Percentiles rank a stretch among this genome's conserved stretches.
These are phyloP conservation scores for Hypsibius dujardini DNA, from an alignment of 1,140 invertebrate genomes.

Conservation along the genomic window DNA sequence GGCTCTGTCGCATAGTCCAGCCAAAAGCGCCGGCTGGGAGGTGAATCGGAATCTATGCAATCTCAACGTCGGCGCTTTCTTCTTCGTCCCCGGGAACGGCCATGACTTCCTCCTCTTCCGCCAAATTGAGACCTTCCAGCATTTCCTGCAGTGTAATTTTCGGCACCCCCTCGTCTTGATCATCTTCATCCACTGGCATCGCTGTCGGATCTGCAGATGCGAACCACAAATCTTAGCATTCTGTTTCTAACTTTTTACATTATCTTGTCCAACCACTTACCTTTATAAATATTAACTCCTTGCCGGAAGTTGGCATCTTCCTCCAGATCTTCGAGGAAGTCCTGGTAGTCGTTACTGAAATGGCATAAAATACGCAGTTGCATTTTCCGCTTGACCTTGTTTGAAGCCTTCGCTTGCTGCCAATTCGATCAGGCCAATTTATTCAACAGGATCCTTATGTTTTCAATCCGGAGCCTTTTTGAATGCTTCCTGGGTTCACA, in stretches of 20 bases:
- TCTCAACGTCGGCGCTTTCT: too few species aligned
- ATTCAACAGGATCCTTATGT: too few species aligned
- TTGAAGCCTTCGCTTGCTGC: too few species aligned
- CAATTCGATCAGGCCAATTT: too few species aligned
- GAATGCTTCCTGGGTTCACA: not conserved
- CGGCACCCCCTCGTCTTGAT: constrained; percentile 52
- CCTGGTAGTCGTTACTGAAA: constrained; percentile 61
- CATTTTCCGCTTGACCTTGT: too few species aligned
- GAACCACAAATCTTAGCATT: too few species aligned
- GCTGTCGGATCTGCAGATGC: not conserved
- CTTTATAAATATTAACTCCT: constrained; percentile 83
- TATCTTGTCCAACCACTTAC: constrained; percentile 26
- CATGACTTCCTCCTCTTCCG: constrained; percentile 30
- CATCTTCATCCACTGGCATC: constrained; percentile 34
- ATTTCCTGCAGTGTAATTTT: constrained; percentile 85
- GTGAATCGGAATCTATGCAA: too few species aligned
- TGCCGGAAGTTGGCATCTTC: constrained; percentile 72
- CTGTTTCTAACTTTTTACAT: too few species aligned
- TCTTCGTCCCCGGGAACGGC: too few species aligned
- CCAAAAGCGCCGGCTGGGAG: too few species aligned
- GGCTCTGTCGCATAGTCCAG: constrained; percentile 45
- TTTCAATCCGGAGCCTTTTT: not conserved
- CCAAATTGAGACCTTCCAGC: constrained; percentile 65
- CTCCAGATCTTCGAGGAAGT: constrained; percentile 92
- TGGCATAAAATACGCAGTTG: too few species aligned